These are phyloP conservation scores for Geotrupes spiniger DNA, from an alignment of 2,888 invertebrate species.

Conservation along the genomic window DNA sequence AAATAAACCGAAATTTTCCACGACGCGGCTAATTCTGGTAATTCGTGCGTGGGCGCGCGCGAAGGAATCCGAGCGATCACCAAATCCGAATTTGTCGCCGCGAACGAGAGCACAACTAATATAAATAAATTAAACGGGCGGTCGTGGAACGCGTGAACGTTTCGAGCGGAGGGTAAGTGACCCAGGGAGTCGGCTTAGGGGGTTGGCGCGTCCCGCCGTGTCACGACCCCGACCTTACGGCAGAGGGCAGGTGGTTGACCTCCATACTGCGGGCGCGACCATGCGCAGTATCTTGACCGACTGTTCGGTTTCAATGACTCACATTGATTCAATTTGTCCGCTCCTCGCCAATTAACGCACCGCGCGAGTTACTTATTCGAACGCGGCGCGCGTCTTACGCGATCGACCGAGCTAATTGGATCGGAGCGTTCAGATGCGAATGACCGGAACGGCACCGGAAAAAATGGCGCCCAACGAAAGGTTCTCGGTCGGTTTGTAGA, in stretches of 20 bases:
- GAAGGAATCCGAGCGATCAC: too few species aligned
- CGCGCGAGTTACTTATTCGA: neutral
- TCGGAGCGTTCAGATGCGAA: too few species aligned
- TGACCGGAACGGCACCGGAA: too few species aligned
- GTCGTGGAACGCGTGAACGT: too few species aligned
- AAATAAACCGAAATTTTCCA: too few species aligned
- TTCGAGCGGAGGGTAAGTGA: constrained; percentile 22
- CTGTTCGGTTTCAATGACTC: constrained; percentile 23
- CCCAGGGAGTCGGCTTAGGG: constrained; percentile 25
- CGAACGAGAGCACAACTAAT: too few species aligned
- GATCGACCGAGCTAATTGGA: neutral
- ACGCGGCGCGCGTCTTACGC: neutral
- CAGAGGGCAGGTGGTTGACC: constrained; percentile 40
- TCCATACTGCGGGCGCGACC: constrained; percentile 28
- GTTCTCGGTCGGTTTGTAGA: too few species aligned
- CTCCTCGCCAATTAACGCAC: neutral
- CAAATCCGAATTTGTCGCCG: too few species aligned
- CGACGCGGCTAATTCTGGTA: too few species aligned
- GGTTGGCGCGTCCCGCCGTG: constrained; percentile 34
- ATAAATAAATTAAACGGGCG: too few species aligned
- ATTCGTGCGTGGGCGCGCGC: too few species aligned
- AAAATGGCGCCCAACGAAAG: too few species aligned
- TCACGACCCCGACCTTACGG: constrained; percentile 41
- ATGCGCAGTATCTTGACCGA: constrained; percentile 27
- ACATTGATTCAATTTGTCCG: constrained; percentile 7